Percentiles rank a stretch among this genome's conserved stretches.
Conservation (phyloP, 2,888 invertebrate genomes). For the Eilema griseolum region DNA sequence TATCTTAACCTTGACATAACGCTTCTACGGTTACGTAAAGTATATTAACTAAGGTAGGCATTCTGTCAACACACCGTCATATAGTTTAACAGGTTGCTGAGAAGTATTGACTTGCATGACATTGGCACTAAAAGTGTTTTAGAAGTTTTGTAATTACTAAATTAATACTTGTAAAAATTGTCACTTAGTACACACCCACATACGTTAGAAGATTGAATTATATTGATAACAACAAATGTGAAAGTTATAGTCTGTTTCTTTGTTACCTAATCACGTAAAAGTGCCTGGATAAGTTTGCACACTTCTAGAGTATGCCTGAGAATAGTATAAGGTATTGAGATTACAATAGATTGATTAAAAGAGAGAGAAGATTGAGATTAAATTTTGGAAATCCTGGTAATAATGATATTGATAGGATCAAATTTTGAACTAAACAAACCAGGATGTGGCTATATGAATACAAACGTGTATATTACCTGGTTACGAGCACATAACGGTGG, state of each 20-base stretch:
- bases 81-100: conserved; percentile 12
- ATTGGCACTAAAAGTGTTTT: conserved; percentile 2
- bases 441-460: background rate
- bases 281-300: background rate
- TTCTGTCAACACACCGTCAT: conserved; percentile 30
- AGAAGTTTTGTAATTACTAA: background rate
- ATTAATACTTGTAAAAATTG: background rate
- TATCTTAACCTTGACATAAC: conserved; percentile 44
- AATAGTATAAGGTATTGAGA: background rate
- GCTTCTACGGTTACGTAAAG: conserved; percentile 42
- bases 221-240: background rate
- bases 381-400: no score
- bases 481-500: no score
- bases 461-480: background rate
- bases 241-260: background rate
- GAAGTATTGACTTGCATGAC: background rate
- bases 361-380: background rate
- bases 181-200: background rate
- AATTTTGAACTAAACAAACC: background rate
- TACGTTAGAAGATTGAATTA: background rate
- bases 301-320: background rate
- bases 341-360: no score
- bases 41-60: conserved; percentile 30
- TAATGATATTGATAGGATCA: background rate
- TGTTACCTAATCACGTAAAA: background rate